Conservation (phyloP, 2,888 invertebrate genomes). For the Buathra laborator region DNA sequence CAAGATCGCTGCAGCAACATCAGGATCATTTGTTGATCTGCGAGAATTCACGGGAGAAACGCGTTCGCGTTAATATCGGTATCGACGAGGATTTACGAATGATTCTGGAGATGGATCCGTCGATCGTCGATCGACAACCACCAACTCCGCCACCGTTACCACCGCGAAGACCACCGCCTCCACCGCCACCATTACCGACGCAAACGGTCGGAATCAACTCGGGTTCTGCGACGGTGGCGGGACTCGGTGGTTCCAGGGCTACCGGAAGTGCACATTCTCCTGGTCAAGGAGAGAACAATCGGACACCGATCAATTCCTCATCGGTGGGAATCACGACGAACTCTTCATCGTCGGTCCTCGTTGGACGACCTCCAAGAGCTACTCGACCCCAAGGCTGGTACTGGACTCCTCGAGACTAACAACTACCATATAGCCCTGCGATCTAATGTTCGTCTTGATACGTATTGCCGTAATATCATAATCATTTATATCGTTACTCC, state of each 20-base stretch:
- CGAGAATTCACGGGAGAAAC: conserved; percentile 73
- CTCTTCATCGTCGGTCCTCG: conserved; percentile 44
- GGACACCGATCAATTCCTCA: conserved; percentile 68
- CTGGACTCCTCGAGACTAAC: conserved; percentile 74
- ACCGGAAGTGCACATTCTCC: background rate
- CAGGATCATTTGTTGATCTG: conserved; percentile 51
- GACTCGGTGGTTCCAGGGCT: background rate
- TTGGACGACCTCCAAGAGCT: conserved; percentile 75
- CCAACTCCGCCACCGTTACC: conserved; percentile 62
- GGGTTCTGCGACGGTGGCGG: background rate
- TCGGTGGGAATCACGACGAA: conserved; percentile 52
- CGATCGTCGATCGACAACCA: conserved; percentile 86
- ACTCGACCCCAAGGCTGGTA: conserved; percentile 84
- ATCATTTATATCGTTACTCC: conserved; percentile 15
- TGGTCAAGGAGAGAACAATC: conserved; percentile 68
- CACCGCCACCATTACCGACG: conserved; percentile 45
- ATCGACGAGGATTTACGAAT: conserved; percentile 88
- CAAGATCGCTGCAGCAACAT: conserved; percentile 61
- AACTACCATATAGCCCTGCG: conserved; percentile 57
- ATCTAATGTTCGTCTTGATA: conserved; percentile 61
- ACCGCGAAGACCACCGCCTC: conserved; percentile 55
- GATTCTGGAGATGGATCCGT: conserved; percentile 88
- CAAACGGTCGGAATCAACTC: conserved; percentile 11
- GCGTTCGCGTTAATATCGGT: conserved; percentile 86
- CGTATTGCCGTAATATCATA: conserved; percentile 42